These are phyloP conservation scores for Misgurnus anguillicaudatus DNA, from an alignment of 2,113 vertebrate genomes.

Conservation along the genomic window DNA sequence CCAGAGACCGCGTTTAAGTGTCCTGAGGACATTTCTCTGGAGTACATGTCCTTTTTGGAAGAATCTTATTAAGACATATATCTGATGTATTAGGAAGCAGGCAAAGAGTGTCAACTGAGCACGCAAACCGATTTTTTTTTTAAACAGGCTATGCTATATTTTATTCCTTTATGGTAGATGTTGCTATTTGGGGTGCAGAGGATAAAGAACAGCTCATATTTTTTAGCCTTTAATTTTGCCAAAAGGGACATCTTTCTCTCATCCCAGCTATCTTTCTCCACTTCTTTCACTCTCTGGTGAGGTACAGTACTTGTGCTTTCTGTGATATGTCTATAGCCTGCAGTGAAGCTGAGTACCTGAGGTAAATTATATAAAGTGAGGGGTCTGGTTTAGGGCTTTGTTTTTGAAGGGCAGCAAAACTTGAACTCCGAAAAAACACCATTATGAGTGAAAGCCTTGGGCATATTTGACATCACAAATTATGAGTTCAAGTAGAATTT, in stretches of 20 bases:
- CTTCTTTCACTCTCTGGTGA: constrained; percentile 2
- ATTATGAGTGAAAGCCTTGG: constrained; percentile 21
- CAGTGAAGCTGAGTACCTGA: constrained; percentile 8
- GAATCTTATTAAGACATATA: constrained; percentile 35
- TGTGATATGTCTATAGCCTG: constrained; percentile 40
- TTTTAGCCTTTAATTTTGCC: constrained; percentile 12
- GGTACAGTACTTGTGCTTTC: background rate
- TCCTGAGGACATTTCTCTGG: constrained; percentile 13
- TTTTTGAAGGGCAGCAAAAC: constrained; percentile 14
- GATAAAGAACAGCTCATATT: background rate
- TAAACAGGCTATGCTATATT: background rate
- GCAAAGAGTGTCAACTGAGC: background rate
- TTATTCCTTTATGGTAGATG: background rate
- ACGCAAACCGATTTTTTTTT: background rate
- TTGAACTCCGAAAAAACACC: constrained; percentile 26
- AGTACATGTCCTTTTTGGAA: constrained; percentile 9
- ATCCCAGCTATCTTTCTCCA: background rate
- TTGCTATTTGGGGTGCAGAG: background rate
- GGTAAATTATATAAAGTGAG: constrained; percentile 15
- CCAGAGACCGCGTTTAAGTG: background rate
- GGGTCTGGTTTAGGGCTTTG: constrained; percentile 25
- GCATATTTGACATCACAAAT: background rate
- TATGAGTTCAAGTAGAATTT: too few species aligned
- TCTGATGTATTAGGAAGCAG: constrained; percentile 25
- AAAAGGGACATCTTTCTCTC: constrained; percentile 16